Base-by-base conservation (phyloP, 2,888 invertebrate genomes). In the Eutolmus rufibarbis region DNA sequence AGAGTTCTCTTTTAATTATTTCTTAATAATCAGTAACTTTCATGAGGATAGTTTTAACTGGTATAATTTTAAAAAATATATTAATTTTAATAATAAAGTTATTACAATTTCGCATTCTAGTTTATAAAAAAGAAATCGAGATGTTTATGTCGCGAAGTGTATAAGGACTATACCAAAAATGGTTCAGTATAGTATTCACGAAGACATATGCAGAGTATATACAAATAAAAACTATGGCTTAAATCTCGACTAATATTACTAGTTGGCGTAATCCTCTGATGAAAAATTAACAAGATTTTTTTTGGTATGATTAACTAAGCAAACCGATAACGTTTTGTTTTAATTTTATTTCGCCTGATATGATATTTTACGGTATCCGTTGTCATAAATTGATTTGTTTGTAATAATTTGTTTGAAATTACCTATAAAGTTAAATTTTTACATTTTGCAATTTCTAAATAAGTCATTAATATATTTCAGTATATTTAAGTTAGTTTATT, bases 341-440 rank as follows among this genome's bases (percentile, higher is more conserved):
- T 0, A 81, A 81, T 31, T 37, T 82, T 12, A 82, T 9, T 57
- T 82, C 37, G 37, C 57, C 57, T 82, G 82, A 82, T 82, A 82
- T 82, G 82, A 82, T 82, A 56, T 57, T 82, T 82, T 82, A 57
- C 57, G 56, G 82, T 82, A 82, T 37, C 40, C 82, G 81, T 56
- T 81, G 78, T 78, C 31, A 81, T 81, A 81, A 81, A 28, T 81
- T 81, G 56, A 82, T 82, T 82, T 57, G 23, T 82, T 74, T 74
- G 74, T 46, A 85, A 46, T 85, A 74, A 85, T 85, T 85, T 85
- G 28, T 74, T 85, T 74, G 74, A 51, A 85, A 85, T 85, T 74
- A 74, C 74, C 31, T 74, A 85, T 81, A 66, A 57, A 81, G 31
- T 87, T 82, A 76, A 56, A 78, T 78, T 86, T 86, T 87, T 85